Evolutionary conservation across 2,888 invertebrate species (phyloP).

Genomic region (Caprella mutica): DNA sequence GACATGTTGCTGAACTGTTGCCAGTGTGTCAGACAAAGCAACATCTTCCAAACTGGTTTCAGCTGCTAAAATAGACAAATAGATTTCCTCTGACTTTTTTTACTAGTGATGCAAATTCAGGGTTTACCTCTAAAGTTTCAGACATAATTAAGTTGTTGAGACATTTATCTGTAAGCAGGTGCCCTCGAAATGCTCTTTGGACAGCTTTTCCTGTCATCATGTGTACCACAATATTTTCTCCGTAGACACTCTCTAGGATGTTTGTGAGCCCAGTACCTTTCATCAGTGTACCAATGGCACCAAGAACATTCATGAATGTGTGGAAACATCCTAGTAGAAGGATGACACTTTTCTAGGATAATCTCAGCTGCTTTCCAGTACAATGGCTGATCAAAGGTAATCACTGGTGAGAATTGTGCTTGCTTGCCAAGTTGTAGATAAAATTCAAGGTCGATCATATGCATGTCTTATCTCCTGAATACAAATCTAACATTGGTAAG

Average conservation of each 20-base stretch:
- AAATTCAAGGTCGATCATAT: conserved; percentile 24
- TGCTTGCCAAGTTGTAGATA: conserved; percentile 9
- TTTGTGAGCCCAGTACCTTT: conserved; percentile 14
- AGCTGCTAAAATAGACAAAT: not conserved
- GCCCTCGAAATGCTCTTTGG: conserved; percentile 12
- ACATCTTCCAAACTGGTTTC: not conserved
- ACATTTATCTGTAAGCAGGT: conserved; percentile 12
- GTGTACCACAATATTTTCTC: conserved; percentile 15
- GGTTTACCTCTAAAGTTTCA: not conserved
- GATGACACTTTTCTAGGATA: conserved; percentile 9
- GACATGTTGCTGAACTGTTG: not conserved
- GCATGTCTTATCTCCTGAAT: conserved; percentile 23
- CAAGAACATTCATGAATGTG: conserved; percentile 21
- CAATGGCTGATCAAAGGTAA: conserved; percentile 14
- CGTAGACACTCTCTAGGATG: conserved; percentile 14
- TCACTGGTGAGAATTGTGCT: conserved; percentile 12
- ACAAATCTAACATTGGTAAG: conserved; percentile 28
- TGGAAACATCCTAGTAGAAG: conserved; percentile 18
- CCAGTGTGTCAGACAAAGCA: not conserved
- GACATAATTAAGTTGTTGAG: conserved; percentile 6
- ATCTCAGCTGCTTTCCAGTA: conserved; percentile 14
- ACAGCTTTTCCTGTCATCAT: conserved; percentile 19
- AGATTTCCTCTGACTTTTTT: not conserved
- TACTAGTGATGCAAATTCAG: not conserved
- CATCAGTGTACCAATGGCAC: conserved; percentile 18